phyloP scores from a whole-genome alignment of 1,140 invertebrate genomes.

The Ericerus pela region DNA sequence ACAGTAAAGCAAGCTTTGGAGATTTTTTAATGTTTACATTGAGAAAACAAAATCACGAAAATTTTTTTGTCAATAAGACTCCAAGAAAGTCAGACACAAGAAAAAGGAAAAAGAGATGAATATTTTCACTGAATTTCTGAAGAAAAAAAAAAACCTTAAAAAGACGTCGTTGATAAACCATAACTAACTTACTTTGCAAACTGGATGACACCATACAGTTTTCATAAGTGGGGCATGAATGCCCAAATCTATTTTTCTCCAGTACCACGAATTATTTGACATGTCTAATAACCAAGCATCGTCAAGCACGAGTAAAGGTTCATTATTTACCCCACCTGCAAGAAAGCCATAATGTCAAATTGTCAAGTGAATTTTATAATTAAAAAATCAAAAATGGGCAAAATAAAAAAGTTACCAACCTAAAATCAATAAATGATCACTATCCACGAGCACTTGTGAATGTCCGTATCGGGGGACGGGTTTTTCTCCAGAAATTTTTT shows the following conservation, averaged over 20 bases:
- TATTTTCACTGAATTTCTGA: too few species aligned
- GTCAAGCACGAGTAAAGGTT: conserved; percentile 35
- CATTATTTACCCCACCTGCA: conserved; percentile 1
- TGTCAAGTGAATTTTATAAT: background rate
- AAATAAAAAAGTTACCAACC: conserved; percentile 34
- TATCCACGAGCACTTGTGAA: conserved; percentile 40
- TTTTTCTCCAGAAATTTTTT: conserved; percentile 44
- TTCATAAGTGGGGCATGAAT: background rate
- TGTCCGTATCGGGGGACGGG: conserved; percentile 57
- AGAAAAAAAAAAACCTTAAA: too few species aligned
- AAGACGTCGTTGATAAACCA: background rate
- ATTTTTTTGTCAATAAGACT: too few species aligned
- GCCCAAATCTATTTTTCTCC: conserved; percentile 1
- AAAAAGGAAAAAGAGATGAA: too few species aligned
- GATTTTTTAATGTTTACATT: too few species aligned
- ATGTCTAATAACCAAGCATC: conserved; percentile 55
- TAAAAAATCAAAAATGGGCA: background rate
- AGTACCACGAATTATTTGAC: conserved; percentile 24
- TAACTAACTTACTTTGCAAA: conserved; percentile 54
- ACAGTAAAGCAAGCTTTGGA: too few species aligned
- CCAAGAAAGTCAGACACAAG: too few species aligned
- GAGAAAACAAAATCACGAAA: too few species aligned
- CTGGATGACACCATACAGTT: conserved; percentile 76
- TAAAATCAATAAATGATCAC: conserved; percentile 52
- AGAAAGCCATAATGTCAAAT: background rate